Evolutionary conservation across 2,888 invertebrate genomes (phyloP).

Genomic region (Seladonia tumulorum): DNA sequence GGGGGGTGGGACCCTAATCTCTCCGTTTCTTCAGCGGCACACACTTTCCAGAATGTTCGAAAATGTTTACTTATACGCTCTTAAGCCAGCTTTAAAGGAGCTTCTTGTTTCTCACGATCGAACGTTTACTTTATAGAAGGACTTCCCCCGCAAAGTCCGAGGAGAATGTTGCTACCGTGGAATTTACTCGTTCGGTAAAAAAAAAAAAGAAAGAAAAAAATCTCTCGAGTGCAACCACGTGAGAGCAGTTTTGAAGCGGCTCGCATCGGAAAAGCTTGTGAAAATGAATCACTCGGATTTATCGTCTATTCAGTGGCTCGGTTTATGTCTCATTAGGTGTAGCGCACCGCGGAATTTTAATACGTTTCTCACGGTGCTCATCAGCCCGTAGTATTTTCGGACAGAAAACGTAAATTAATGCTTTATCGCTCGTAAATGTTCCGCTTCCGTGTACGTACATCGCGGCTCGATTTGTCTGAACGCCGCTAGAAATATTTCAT

Average conservation of each 20-base stretch:
- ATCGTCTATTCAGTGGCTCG: neutral
- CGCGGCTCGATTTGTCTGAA: neutral
- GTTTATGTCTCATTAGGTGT: conserved; percentile 15
- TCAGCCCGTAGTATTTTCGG: neutral
- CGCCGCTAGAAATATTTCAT: neutral
- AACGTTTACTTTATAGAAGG: conserved; percentile 23
- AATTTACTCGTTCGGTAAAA: conserved; percentile 17
- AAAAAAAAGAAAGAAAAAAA: neutral
- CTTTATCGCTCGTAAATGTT: neutral
- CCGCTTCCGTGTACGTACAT: neutral
- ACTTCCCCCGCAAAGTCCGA: conserved; percentile 15
- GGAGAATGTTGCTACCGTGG: conserved; percentile 2
- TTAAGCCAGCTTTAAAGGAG: conserved; percentile 11
- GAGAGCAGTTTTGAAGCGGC: neutral
- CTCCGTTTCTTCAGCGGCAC: neutral
- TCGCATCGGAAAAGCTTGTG: neutral
- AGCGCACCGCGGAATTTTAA: conserved; percentile 18
- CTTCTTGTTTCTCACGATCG: conserved; percentile 26
- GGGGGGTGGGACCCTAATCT: neutral
- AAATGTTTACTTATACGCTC: conserved; percentile 23
- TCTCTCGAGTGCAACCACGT: neutral
- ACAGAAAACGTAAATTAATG: conserved; percentile 12
- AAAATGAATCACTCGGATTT: conserved; percentile 26
- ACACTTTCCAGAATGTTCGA: neutral
- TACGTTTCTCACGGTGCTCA: conserved; percentile 2